Evolutionary conservation across 2,797 vertebrate species (phyloP), one percentile per base, ranked within the genome.

Genomic region (Cirrhinus molitorella): DNA sequence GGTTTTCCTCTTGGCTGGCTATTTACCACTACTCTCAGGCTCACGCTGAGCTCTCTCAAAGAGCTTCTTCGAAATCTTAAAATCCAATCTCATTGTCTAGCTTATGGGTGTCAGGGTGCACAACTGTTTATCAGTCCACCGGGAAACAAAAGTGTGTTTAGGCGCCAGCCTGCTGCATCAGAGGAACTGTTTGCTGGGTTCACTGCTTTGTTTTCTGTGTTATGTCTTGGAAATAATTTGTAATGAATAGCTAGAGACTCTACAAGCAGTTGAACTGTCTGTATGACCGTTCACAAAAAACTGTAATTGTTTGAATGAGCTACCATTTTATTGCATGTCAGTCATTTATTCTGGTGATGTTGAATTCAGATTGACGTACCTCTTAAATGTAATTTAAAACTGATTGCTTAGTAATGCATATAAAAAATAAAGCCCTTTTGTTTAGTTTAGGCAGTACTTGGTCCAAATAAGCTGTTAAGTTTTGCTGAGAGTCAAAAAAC

Each of bases 11-110:
- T 51, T 72, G 45, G 5, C 70, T 53, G 5, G 47, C 70, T 51
- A 21, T 72, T 72, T 72, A 51, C 49, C 25, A 49, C 28, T 72
- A 51, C 17, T 72, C 47, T 72, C 25, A 19, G 45, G 25, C 70
- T 72, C 25, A 51, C 4, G 49, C 25, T 51, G 45, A 72, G 45
- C 47, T 31, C 25, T 51, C 47, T 51, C 28, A 51, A 34, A 51
- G 47, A 34, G 17, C 25, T 72, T 47, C 28, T 17, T 73, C 0
- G 1, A 73, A 73, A 34, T 53, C 70, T 73, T 53, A 73, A 53
- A 10, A 73, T 21, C 10, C 70, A 21, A 13, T 72, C 70, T 73
- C 47, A 34, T 5, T 53, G 25, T 49, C 47, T 49, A 51, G 47
- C 25, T 51, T 34, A 34, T 53, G 17, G 25, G 19, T 31, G 70